phyloP scores from a whole-genome alignment of 2,888 invertebrate species.

The Choreutis nemorana region DNA sequence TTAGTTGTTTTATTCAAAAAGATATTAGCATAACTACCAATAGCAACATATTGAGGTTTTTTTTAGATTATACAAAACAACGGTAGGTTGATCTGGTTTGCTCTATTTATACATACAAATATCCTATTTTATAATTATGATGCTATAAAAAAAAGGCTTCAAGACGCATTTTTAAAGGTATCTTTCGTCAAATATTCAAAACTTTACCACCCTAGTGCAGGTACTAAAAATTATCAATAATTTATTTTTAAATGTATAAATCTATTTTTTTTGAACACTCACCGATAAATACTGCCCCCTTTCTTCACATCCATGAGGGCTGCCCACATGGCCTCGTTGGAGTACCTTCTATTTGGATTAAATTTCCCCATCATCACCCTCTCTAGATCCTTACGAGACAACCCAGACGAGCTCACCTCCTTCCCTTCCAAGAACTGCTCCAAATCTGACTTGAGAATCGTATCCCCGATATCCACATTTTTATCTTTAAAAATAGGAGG shows the following conservation, averaged over 20 bases:
- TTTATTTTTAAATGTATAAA: too few species aligned
- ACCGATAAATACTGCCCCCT: constrained; percentile 69
- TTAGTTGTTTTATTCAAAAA: too few species aligned
- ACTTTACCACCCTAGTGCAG: too few species aligned
- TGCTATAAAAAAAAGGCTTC: constrained; percentile 1
- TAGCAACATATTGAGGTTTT: too few species aligned
- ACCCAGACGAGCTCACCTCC: constrained; percentile 55
- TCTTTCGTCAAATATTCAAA: too few species aligned
- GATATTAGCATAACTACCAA: too few species aligned
- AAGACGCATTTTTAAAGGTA: too few species aligned
- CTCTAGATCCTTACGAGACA: constrained; percentile 55
- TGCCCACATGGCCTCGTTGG: constrained; percentile 64
- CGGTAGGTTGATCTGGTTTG: too few species aligned
- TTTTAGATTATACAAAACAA: too few species aligned
- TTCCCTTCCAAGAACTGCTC: constrained; percentile 60
- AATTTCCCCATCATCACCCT: constrained; percentile 63
- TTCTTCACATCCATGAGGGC: constrained; percentile 68
- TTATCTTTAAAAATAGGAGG: constrained; percentile 55
- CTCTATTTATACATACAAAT: too few species aligned
- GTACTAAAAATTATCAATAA: too few species aligned
- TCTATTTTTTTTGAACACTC: too few species aligned
- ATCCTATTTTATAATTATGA: not conserved
- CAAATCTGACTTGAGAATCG: constrained; percentile 52
- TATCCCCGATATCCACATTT: constrained; percentile 51
- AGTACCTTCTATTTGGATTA: constrained; percentile 56